Base-by-base conservation (phyloP, 2,888 invertebrate genomes). In the Rhogogaster chlorosoma region DNA sequence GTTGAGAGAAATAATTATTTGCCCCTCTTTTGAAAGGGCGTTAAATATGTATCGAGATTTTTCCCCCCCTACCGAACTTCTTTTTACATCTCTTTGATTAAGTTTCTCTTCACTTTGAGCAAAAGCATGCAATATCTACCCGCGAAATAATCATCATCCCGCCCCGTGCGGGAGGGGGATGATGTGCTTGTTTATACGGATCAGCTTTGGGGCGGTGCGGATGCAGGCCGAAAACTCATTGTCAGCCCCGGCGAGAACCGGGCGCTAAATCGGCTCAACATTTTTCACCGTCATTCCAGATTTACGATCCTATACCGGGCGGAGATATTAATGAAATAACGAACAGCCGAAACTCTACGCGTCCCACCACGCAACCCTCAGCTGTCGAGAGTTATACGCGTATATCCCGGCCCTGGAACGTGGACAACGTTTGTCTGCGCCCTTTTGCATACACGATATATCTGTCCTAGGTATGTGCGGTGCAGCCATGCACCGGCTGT, bases 401-500 rank as follows among this genome's bases (percentile, higher is more conserved):
- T 64, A 80, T 84, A 80, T 67, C 45, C 53, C 67, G 3, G 3
- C 22, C 53, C 82, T 64, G 53, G 45, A 10, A 29, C 32, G 67
- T 32, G 6, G 12, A 67, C 67, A 32, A 10, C 67, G 67, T 67
- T 78, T 67, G 42, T 84, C 38, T 26, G 42, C 80, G 45, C 49
- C 49, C 49, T 53, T 53, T 53, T 29, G 38, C 29, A 67, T 64
- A 29, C 22, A 29, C 29, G 12, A 64, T 64, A 64, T 64, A 38
- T 71, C 36, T 42, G 10, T 38, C n/a, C 26, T 42, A 36, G 18
- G 36, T 71, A 12, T 71, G 38, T 38, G n/a, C 18, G 36, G 49
- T 80, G 12, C n/a, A 57, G 15, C 88, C 90, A 89, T 87, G 89
- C 89, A 87, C 87, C 91, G 88, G 90, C 90, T 91, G 90, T 87